A percentile compares a stretch with the other conserved stretches of the same genome.
phyloP scores from a whole-genome alignment of 2,113 vertebrate genomes.

The Emydura subglobosa region DNA sequence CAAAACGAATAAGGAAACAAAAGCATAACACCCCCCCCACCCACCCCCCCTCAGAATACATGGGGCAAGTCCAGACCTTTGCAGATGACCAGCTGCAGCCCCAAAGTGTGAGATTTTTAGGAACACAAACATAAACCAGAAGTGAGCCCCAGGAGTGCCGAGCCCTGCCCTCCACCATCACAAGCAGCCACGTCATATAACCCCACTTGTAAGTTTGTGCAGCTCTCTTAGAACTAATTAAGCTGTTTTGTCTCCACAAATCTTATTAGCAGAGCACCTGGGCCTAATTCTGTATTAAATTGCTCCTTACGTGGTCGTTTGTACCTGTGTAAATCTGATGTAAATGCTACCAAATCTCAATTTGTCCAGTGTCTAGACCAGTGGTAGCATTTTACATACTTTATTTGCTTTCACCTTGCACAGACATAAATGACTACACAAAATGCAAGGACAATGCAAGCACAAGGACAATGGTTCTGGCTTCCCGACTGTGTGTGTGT shows the following conservation, averaged over 20 bases:
- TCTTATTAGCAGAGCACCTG: background rate
- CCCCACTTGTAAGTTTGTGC: background rate
- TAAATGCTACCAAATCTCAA: background rate
- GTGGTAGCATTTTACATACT: background rate
- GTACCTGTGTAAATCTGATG: background rate
- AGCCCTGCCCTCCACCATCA: background rate
- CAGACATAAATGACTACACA: background rate
- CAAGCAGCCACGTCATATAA: background rate
- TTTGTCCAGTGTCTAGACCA: background rate
- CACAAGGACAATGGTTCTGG: background rate
- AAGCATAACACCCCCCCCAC: too few relatives aligned
- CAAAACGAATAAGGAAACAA: too few relatives aligned
- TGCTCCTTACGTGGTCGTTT: background rate
- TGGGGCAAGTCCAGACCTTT: too few relatives aligned
- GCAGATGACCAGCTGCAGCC: too few relatives aligned
- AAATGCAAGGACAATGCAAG: background rate
- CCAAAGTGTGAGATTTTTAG: too few relatives aligned
- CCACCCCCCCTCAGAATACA: too few relatives aligned
- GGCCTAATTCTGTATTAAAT: background rate
- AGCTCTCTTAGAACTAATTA: background rate
- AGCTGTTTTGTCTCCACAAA: background rate
- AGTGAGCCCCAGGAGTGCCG: too few relatives aligned
- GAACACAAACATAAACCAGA: too few relatives aligned
- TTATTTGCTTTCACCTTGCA: background rate
- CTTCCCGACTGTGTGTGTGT: background rate